Percentiles rank a stretch among this genome's conserved stretches.
Evolutionary conservation across 2,797 vertebrate species (phyloP).

Genomic region (Nyctalus aviator): DNA sequence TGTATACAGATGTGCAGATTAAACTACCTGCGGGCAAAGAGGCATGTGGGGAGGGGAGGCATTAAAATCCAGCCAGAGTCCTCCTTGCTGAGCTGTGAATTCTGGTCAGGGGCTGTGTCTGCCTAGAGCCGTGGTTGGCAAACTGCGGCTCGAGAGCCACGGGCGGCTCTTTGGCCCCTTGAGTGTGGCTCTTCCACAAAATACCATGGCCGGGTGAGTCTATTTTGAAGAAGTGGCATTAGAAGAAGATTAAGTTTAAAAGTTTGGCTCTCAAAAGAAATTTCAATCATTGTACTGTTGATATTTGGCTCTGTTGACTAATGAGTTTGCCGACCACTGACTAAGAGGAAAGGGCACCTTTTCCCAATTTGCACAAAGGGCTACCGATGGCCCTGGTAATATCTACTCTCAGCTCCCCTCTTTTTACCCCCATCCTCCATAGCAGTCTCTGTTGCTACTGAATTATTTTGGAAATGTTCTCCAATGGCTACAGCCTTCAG

Average conservation of each 20-base stretch:
- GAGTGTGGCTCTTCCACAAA: too few species aligned
- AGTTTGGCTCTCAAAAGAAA: too few species aligned
- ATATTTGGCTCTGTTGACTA: too few species aligned
- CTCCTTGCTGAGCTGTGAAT: not conserved
- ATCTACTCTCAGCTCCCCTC: not conserved
- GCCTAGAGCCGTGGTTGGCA: not conserved
- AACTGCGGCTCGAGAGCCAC: too few species aligned
- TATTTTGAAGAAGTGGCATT: too few species aligned
- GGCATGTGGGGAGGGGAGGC: accelerated
- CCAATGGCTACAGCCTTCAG: not conserved
- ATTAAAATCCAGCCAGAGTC: not conserved
- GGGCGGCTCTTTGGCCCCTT: too few species aligned
- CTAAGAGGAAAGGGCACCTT: not conserved
- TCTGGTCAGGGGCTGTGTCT: not conserved
- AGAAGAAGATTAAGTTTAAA: too few species aligned
- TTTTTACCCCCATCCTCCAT: not conserved
- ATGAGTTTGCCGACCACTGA: too few species aligned
- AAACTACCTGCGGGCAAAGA: not conserved
- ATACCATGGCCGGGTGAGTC: too few species aligned
- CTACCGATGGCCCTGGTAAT: not conserved
- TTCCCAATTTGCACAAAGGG: not conserved
- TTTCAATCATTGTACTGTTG: too few species aligned
- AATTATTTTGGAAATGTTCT: conserved; percentile 1
- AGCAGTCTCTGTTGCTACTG: not conserved
- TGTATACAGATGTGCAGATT: not conserved